These are phyloP conservation scores for Invenusta paracnida DNA, from an alignment of 2,888 invertebrate genomes.

Conservation along the genomic window DNA sequence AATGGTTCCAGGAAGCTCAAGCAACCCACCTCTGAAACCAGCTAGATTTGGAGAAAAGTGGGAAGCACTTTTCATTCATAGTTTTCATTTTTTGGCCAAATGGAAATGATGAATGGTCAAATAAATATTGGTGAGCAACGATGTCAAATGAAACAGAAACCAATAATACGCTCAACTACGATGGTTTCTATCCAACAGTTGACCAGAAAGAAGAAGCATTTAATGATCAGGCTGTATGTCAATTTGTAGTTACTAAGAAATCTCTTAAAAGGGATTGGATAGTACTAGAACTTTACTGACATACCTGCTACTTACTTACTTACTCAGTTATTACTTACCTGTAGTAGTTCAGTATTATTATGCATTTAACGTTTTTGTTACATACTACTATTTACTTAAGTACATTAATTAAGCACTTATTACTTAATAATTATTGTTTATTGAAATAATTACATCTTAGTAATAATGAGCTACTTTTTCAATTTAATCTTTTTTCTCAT, in stretches of 20 bases:
- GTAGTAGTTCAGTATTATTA: constrained; percentile 22
- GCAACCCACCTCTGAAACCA: neutral
- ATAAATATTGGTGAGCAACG: constrained; percentile 22
- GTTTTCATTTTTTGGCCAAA: neutral
- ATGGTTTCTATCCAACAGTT: constrained; percentile 18
- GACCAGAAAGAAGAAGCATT: constrained; percentile 29
- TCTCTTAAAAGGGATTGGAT: constrained; percentile 26
- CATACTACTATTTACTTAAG: constrained; percentile 17
- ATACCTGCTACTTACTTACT: neutral
- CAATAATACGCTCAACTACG: constrained; percentile 12
- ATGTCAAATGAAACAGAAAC: constrained; percentile 28
- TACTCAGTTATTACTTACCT: constrained; percentile 9
- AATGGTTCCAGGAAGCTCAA: neutral
- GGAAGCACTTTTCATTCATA: neutral
- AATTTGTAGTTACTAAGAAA: constrained; percentile 29
- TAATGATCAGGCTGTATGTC: constrained; percentile 29
- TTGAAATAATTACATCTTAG: constrained; percentile 26
- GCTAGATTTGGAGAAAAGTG: constrained; percentile 16
- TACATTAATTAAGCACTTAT: constrained; percentile 25
- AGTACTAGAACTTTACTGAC: constrained; percentile 17
- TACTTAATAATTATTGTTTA: constrained; percentile 13
- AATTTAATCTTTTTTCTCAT: constrained; percentile 17
- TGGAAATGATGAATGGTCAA: constrained; percentile 2
- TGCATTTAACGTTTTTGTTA: constrained; percentile 20
- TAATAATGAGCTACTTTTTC: constrained; percentile 12